Evolutionary conservation across 2,113 vertebrate genomes (phyloP).

Genomic region (Anthoscopus minutus): DNA sequence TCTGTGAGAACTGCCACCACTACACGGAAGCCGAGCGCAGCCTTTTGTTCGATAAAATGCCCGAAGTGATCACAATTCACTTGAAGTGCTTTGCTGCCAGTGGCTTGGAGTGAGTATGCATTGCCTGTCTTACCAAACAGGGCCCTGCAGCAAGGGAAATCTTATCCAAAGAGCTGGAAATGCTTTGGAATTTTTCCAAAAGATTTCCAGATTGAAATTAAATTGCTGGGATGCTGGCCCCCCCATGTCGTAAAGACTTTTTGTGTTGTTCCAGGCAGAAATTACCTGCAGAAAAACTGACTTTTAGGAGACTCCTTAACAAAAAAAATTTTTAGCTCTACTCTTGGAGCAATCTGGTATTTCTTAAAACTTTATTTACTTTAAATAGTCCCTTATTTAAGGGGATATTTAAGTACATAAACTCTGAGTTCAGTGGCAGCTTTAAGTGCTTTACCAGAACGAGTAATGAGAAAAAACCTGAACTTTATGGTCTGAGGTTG

Average conservation of each 20-base stretch:
- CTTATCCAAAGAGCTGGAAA: not conserved
- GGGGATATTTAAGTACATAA: not conserved
- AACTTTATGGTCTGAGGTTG: not conserved
- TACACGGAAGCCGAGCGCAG: conserved; percentile 96
- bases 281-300: not conserved
- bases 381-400: not conserved
- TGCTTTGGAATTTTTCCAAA: not conserved
- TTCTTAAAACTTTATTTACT: not conserved
- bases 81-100: conserved; percentile 97
- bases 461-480: not conserved
- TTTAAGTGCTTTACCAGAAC: not conserved
- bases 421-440: not conserved
- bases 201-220: not conserved
- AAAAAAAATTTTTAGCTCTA: not conserved
- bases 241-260: not conserved
- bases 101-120: conserved; percentile 83
- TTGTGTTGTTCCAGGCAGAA: not conserved
- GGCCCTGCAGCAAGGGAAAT: not conserved
- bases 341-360: not conserved
- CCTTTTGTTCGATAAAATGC: conserved; percentile 95
- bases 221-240: not conserved
- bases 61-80: conserved; percentile 94
- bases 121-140: not conserved
- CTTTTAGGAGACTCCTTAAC: not conserved
- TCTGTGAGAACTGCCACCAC: conserved; percentile 95